Evolutionary conservation across 2,113 vertebrate species (phyloP).

Genomic region (Brachypteracias leptosomus): DNA sequence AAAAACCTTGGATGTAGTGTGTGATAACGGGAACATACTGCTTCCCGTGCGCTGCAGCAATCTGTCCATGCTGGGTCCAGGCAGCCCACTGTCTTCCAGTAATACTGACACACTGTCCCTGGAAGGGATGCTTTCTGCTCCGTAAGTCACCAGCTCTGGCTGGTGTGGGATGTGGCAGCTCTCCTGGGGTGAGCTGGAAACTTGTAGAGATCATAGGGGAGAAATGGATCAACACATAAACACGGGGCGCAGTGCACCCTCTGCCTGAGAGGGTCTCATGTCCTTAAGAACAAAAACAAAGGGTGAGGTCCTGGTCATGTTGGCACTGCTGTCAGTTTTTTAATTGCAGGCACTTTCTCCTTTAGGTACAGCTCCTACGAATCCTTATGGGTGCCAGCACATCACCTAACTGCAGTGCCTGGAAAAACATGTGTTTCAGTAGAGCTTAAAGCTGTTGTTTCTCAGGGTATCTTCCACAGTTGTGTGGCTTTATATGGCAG

Average conservation of each 20-base stretch:
- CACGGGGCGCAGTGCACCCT: fast-evolving
- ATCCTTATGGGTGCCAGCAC: neutral
- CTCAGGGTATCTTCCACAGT: neutral
- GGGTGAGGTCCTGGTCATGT: neutral
- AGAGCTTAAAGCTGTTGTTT: neutral
- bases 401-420: neutral
- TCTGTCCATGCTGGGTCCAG: neutral
- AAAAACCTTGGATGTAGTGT: neutral
- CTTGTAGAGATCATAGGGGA: neutral
- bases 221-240: neutral
- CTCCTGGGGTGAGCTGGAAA: neutral
- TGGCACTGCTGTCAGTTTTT: neutral
- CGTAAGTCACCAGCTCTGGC: neutral
- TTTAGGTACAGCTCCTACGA: neutral
- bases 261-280: neutral
- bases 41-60: neutral
- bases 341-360: neutral
- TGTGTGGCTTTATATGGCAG: neutral
- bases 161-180: neutral
- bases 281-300: neutral
- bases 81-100: neutral
- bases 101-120: neutral
- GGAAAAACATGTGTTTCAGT: neutral
- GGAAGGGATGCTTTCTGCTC: neutral
- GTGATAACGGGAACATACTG: neutral